Percentiles rank a stretch among this genome's conserved stretches.
These are phyloP conservation scores for Apodemia mormo DNA, from an alignment of 2,888 invertebrate genomes.

Conservation along the genomic window DNA sequence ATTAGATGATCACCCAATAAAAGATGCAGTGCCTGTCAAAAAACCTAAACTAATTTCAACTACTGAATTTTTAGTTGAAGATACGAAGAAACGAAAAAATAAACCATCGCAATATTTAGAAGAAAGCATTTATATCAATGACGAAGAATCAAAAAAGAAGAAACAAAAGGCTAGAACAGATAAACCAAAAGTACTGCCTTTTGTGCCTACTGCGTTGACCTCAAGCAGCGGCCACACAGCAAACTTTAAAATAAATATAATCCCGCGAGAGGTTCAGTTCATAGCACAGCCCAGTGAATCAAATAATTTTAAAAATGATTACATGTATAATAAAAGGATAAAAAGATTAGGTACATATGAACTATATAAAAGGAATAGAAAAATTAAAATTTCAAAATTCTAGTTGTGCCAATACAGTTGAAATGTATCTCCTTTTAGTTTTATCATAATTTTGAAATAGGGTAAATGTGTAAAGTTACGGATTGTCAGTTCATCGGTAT, in stretches of 20 bases:
- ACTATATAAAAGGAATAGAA: conserved; percentile 59
- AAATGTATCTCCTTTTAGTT: too few species aligned
- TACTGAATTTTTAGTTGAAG: conserved; percentile 60
- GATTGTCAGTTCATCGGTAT: too few species aligned
- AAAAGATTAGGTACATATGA: conserved; percentile 64
- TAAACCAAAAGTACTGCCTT: conserved; percentile 53
- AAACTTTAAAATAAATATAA: conserved; percentile 62
- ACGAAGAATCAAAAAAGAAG: conserved; percentile 37
- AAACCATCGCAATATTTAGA: conserved; percentile 72
- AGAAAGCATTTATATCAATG: conserved; percentile 67
- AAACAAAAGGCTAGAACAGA: conserved; percentile 29
- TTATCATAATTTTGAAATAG: too few species aligned
- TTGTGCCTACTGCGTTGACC: conserved; percentile 62
- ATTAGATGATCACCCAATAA: conserved; percentile 56
- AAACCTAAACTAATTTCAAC: conserved; percentile 55
- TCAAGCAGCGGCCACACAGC: conserved; percentile 69
- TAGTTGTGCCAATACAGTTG: conserved; percentile 38
- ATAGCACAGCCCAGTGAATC: conserved; percentile 54
- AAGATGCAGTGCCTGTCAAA: conserved; percentile 38
- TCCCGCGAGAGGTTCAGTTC: conserved; percentile 59
- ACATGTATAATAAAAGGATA: conserved; percentile 55
- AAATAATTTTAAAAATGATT: conserved; percentile 60
- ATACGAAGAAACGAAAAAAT: conserved; percentile 50
- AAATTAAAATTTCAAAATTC: conserved; percentile 65
- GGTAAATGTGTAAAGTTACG: too few species aligned